Conservation (phyloP, 1,140 invertebrate species). For the Drosophila nigromelanica region DNA sequence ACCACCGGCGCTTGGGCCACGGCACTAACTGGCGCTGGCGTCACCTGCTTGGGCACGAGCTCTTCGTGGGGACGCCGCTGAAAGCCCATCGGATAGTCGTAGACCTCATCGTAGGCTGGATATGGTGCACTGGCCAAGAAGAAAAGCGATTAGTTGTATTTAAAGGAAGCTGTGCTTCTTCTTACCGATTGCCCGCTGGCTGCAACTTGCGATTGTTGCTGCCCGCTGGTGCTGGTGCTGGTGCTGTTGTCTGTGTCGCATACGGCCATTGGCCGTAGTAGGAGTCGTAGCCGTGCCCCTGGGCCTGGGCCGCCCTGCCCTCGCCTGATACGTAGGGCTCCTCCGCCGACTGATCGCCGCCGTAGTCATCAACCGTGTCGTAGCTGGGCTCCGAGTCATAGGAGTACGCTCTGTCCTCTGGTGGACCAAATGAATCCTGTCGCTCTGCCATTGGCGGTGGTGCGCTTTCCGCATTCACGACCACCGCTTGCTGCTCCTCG, state of each 20-base stretch:
- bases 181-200: conserved; percentile 49
- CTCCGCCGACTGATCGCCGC: conserved; percentile 37
- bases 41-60: conserved; percentile 35
- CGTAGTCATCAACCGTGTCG: conserved; percentile 48
- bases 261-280: conserved; percentile 55
- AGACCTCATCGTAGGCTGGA: conserved; percentile 62
- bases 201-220: conserved; percentile 59
- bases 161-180: neutral
- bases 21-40: conserved; percentile 14
- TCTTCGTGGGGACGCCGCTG: conserved; percentile 50
- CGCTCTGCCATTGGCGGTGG: conserved; percentile 44
- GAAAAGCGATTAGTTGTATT: neutral
- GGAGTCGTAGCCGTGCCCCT: conserved; percentile 50
- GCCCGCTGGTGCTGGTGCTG: conserved; percentile 24
- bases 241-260: conserved; percentile 26
- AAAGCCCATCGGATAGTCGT: conserved; percentile 71
- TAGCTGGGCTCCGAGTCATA: conserved; percentile 53
- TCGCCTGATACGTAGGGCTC: conserved; percentile 17
- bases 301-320: conserved; percentile 46
- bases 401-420: conserved; percentile 41
- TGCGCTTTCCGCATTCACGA: conserved; percentile 57
- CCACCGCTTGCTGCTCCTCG: conserved; percentile 66
- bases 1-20: conserved; percentile 9
- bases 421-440: conserved; percentile 50
- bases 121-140: conserved; percentile 37